Conservation (phyloP, 2,113 vertebrate genomes). For the zebrafish (Danio rerio) region DNA sequence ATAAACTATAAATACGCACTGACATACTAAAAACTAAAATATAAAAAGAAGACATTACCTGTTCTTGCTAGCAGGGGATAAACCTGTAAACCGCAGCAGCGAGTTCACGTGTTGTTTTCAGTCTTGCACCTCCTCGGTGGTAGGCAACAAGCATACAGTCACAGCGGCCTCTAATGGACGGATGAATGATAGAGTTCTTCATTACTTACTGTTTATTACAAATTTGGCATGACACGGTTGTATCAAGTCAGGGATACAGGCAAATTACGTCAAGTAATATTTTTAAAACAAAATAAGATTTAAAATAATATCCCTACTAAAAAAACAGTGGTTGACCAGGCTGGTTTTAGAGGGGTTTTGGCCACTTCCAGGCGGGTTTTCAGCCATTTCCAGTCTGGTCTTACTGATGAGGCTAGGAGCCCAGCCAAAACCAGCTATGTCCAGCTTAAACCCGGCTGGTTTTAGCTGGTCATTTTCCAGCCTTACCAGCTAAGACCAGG, state of each 20-base stretch:
- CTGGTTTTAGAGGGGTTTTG: no score
- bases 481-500: no score
- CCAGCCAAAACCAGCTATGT: no score
- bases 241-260: conserved; percentile 39
- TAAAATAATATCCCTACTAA: no score
- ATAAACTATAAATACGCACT: not conserved
- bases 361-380: no score
- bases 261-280: conserved; percentile 26
- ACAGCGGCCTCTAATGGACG: not conserved
- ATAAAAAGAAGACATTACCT: not conserved
- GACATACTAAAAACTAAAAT: not conserved
- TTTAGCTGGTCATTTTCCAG: no score
- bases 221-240: conserved; percentile 49
- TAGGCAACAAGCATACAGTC: not conserved
- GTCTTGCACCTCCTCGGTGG: not conserved
- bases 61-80: not conserved
- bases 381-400: no score
- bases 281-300: no score
- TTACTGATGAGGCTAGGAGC: no score
- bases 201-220: conserved; percentile 50
- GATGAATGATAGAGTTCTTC: not conserved
- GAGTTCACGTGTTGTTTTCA: not conserved
- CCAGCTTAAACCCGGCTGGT: no score
- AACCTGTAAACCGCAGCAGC: no score
- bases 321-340: no score